Base-by-base conservation (phyloP, 2,888 invertebrate species). In the Melinaea menophilus region DNA sequence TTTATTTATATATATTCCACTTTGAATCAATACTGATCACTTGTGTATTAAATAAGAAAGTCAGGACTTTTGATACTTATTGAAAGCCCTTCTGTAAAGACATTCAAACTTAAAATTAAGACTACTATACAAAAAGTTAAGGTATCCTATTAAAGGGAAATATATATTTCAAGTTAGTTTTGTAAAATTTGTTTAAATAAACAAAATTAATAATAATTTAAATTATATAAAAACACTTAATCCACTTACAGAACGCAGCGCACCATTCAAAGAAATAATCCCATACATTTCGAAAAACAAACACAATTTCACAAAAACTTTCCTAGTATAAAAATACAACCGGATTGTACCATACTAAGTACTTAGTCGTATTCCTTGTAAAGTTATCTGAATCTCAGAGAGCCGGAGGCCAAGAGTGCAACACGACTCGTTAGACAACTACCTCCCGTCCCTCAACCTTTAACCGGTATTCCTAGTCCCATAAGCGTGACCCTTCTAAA, bases 371-470 rank as follows among this genome's bases (percentile, higher is more conserved):
- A 70, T 80, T 80, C 79, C 78, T 71, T 72, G 81, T 77, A 76
- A 76, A 78, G 81, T 82, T 84, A 85, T 85, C 79, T 80, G 75
- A 80, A 85, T 85, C 82, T 82, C 68, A 75, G 71, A 76, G 71
- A 69, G 76, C 78, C 75, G 64, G 75, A 73, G 79, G 81, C 80
- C 80, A 79, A 75, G 77, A 81, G 82, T 79, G 82, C 79, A 80
- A 75, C 82, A 76, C 76, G 79, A 80, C 80, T 77, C 70, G 81
- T 76, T 69, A 63, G 71, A 80, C 79, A 73, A 74, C 76, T 74
- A 62, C 69, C 71, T 67, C 71, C 72, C 64, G 69, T 70, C 66
- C 72, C 70, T 62, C 72, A 63, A 62, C 59, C 56, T 46, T 60
- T 64, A 81, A 83, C 81, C 79, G 79, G 81, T 80, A 76, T 78